Evolutionary conservation across 2,888 invertebrate species (phyloP).

Genomic region (Neocrepidodera transversa): DNA sequence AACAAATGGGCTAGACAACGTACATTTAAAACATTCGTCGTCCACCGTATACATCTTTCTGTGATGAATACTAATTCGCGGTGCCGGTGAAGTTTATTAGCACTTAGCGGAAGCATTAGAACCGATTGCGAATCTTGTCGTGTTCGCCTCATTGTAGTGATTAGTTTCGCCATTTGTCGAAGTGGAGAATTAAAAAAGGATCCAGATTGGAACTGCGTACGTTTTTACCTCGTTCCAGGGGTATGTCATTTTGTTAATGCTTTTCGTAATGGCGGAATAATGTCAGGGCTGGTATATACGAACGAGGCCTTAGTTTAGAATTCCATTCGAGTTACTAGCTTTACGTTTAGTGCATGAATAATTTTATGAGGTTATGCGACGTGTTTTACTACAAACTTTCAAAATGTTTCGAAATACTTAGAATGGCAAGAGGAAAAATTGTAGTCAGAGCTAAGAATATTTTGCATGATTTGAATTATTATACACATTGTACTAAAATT

Average conservation of each 20-base stretch:
- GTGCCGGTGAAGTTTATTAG: constrained; percentile 54
- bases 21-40: constrained; percentile 32
- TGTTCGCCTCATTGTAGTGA: constrained; percentile 42
- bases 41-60: constrained; percentile 45
- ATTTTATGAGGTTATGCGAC: constrained; percentile 25
- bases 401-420: constrained; percentile 23
- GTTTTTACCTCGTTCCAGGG: constrained; percentile 39
- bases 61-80: constrained; percentile 57
- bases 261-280: constrained; percentile 30
- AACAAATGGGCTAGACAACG: neutral
- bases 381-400: constrained; percentile 25
- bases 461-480: too few relatives aligned
- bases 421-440: too few relatives aligned
- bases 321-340: constrained; percentile 29
- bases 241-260: constrained; percentile 39
- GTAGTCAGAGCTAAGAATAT: too few relatives aligned
- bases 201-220: constrained; percentile 45
- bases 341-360: constrained; percentile 32
- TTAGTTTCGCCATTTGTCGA: constrained; percentile 38
- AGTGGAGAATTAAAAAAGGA: constrained; percentile 33
- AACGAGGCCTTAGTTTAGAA: constrained; percentile 27
- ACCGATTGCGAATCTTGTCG: constrained; percentile 50
- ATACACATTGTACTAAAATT: too few relatives aligned
- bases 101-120: constrained; percentile 59
- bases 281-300: constrained; percentile 13